phyloP scores from a whole-genome alignment of 2,113 vertebrate genomes.

The Emydura subglobosa region DNA sequence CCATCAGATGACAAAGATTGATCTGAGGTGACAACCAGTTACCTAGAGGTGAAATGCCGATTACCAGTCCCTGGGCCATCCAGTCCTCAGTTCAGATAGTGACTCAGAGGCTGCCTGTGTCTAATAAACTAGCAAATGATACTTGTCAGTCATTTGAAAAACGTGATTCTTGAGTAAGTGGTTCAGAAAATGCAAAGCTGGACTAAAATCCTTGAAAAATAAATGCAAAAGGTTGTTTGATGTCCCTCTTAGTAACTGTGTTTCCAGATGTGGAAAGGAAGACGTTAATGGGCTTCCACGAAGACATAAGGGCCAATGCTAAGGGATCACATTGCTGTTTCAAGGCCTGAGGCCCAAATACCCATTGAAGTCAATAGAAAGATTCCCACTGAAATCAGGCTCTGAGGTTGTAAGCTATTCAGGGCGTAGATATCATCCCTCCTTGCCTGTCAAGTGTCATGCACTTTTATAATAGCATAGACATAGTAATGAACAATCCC shows the following conservation, averaged over 20 bases:
- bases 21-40: neutral
- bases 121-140: neutral
- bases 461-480: neutral
- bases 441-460: neutral
- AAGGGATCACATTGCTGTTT: neutral
- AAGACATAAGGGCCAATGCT: neutral
- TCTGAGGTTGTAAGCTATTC: neutral
- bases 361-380: neutral
- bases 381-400: neutral
- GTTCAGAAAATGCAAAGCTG: neutral
- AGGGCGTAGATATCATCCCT: neutral
- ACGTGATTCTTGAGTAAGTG: neutral
- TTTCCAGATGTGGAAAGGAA: neutral
- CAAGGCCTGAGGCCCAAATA: neutral
- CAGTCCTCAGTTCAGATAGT: neutral
- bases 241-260: neutral
- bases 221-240: constrained; percentile 19
- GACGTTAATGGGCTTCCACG: neutral
- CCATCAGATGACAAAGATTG: neutral
- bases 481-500: neutral
- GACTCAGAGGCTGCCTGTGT: neutral
- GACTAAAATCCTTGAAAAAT: constrained; percentile 35
- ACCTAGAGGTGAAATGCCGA: neutral
- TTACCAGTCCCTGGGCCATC: neutral
- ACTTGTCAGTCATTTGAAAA: neutral